These are phyloP conservation scores for Notodonta dromedarius DNA, from an alignment of 2,888 invertebrate species.

Conservation along the genomic window DNA sequence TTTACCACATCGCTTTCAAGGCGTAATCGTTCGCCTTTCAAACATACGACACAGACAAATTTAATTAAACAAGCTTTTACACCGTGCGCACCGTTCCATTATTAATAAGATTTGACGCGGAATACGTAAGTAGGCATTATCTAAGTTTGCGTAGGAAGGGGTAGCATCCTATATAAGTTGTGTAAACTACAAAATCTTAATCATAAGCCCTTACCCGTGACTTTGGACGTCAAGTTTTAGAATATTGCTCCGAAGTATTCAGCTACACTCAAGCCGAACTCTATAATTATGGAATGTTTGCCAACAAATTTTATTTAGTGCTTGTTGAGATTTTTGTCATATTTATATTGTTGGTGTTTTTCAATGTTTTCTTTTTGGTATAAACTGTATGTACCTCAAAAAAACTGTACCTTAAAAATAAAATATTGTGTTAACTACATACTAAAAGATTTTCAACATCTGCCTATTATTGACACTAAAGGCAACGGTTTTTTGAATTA, in stretches of 20 bases:
- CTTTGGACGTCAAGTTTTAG: not conserved
- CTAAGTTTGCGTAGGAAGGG: constrained; percentile 24
- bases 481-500: too few relatives aligned
- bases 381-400: too few relatives aligned
- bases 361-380: too few relatives aligned
- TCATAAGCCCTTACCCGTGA: not conserved
- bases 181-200: constrained; percentile 1
- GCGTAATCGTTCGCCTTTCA: constrained; percentile 71
- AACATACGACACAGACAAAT: constrained; percentile 69
- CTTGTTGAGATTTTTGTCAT: too few relatives aligned
- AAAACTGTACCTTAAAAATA: too few relatives aligned
- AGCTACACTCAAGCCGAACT: too few relatives aligned
- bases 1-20: constrained; percentile 60
- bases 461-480: too few relatives aligned
- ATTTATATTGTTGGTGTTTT: too few relatives aligned
- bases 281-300: too few relatives aligned
- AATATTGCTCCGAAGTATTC: not conserved
- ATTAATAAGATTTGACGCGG: constrained; percentile 59
- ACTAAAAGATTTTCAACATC: too few relatives aligned
- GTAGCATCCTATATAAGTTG: constrained; percentile 12
- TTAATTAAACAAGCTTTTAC: constrained; percentile 75
- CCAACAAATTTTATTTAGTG: too few relatives aligned
- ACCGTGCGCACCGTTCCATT: constrained; percentile 56
- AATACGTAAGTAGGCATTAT: constrained; percentile 41
- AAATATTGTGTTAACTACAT: too few relatives aligned